phyloP scores from a whole-genome alignment of 2,797 vertebrate species.

The Rhinatrema bivittatum region DNA sequence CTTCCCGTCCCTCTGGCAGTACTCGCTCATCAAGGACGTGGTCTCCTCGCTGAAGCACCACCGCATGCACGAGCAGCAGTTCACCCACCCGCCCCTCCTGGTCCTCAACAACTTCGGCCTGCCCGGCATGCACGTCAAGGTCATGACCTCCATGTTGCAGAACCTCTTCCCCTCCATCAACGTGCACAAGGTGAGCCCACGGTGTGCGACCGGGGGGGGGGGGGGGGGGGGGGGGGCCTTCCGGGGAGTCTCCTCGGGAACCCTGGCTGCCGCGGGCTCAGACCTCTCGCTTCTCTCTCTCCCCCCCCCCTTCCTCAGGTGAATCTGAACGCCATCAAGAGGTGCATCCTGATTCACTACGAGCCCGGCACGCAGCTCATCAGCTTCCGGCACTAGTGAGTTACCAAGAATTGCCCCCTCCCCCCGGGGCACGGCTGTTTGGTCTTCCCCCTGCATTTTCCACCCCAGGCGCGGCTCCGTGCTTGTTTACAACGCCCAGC shows the following conservation, averaged over 20 bases:
- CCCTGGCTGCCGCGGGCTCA: not conserved
- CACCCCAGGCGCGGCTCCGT: too few species aligned
- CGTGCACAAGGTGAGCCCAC: conserved; percentile 70
- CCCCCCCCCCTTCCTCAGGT: conserved; percentile 51
- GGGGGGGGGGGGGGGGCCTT: too few species aligned
- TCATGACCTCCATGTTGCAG: conserved; percentile 91
- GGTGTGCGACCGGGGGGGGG: accelerated
- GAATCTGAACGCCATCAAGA: conserved; percentile 80
- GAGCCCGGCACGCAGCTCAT: conserved; percentile 62
- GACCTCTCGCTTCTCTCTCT: not conserved
- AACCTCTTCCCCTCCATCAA: conserved; percentile 92
- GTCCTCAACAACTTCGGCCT: conserved; percentile 84
- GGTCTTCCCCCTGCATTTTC: too few species aligned
- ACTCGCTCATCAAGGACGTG: conserved; percentile 77
- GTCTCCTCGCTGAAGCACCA: conserved; percentile 81
- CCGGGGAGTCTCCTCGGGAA: too few species aligned
- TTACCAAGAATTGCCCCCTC: conserved; percentile 2
- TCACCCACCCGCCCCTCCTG: conserved; percentile 76
- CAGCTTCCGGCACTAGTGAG: conserved; percentile 89
- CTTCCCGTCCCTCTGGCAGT: conserved; percentile 45
- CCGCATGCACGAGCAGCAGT: conserved; percentile 90
- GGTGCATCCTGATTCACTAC: conserved; percentile 80
- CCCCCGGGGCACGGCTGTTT: too few species aligned
- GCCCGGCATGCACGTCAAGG: conserved; percentile 82
- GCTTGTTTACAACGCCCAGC: too few species aligned